phyloP scores from a whole-genome alignment of 1,140 invertebrate genomes.

The Lineus longissimus region DNA sequence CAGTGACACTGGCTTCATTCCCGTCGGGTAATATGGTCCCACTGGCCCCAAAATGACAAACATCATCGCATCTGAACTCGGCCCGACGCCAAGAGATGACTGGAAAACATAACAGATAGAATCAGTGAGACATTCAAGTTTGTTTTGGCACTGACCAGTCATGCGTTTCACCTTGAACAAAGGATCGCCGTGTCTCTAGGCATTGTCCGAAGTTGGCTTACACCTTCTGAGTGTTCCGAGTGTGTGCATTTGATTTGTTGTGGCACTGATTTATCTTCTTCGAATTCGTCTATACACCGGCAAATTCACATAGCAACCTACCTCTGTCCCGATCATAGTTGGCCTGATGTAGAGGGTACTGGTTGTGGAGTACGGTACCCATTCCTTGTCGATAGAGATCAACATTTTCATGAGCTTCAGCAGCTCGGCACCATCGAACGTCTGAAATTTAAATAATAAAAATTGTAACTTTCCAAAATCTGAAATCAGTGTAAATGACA shows the following conservation, averaged over 20 bases:
- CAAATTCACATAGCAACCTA: constrained; percentile 60
- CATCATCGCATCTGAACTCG: constrained; percentile 78
- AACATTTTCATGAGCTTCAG: constrained; percentile 82
- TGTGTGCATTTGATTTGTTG: neutral
- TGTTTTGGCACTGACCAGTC: too few relatives aligned
- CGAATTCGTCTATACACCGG: too few relatives aligned
- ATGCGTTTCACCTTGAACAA: too few relatives aligned
- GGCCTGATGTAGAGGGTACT: constrained; percentile 94
- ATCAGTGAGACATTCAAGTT: constrained; percentile 1
- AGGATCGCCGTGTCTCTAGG: too few relatives aligned
- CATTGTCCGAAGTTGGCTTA: too few relatives aligned
- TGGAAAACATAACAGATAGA: constrained; percentile 52
- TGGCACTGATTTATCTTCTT: neutral
- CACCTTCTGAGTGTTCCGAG: neutral
- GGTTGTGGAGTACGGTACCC: constrained; percentile 80
- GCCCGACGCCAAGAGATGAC: constrained; percentile 85
- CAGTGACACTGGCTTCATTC: constrained; percentile 72
- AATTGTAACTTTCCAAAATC: neutral
- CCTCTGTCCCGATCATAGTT: constrained; percentile 94
- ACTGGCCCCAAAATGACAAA: constrained; percentile 91
- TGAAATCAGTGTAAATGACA: neutral
- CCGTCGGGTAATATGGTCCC: constrained; percentile 80
- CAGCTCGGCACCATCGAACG: constrained; percentile 83
- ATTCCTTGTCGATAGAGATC: constrained; percentile 89
- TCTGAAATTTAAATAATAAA: constrained; percentile 48